phyloP scores from a whole-genome alignment of 1,140 invertebrate species.

The Bombus terrestris region DNA sequence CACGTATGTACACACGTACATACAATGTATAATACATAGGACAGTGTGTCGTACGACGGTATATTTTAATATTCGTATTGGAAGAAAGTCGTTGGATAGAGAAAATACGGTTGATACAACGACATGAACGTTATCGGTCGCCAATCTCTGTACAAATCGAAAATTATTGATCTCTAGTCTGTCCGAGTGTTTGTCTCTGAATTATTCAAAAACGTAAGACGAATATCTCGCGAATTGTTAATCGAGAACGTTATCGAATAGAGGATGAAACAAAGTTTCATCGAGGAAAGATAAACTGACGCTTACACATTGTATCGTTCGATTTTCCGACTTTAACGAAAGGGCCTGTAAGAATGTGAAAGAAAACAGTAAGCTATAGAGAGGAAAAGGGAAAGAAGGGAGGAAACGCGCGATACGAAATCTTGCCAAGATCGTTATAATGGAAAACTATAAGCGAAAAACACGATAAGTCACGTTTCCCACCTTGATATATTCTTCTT shows the following conservation, averaged over 20 bases:
- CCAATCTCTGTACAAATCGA: background rate
- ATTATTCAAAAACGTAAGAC: background rate
- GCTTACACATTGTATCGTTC: background rate
- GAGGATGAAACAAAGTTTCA: background rate
- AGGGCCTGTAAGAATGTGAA: too few relatives aligned
- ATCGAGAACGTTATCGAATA: too few relatives aligned
- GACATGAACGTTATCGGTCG: background rate
- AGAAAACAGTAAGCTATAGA: background rate
- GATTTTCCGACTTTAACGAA: background rate
- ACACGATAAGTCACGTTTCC: background rate
- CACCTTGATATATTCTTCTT: too few relatives aligned
- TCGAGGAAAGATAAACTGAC: too few relatives aligned
- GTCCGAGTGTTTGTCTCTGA: background rate
- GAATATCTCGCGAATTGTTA: background rate
- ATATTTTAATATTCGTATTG: conserved; percentile 25
- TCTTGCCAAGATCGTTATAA: conserved; percentile 3
- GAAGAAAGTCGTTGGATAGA: background rate
- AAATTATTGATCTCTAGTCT: conserved; percentile 2
- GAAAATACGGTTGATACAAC: background rate
- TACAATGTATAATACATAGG: background rate
- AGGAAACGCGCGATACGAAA: background rate
- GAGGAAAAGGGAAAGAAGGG: conserved; percentile 9
- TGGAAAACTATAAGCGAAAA: background rate
- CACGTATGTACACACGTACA: background rate
- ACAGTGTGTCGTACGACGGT: background rate